Base-by-base conservation (phyloP, 2,888 invertebrate species). In the Tineola bisselliella region DNA sequence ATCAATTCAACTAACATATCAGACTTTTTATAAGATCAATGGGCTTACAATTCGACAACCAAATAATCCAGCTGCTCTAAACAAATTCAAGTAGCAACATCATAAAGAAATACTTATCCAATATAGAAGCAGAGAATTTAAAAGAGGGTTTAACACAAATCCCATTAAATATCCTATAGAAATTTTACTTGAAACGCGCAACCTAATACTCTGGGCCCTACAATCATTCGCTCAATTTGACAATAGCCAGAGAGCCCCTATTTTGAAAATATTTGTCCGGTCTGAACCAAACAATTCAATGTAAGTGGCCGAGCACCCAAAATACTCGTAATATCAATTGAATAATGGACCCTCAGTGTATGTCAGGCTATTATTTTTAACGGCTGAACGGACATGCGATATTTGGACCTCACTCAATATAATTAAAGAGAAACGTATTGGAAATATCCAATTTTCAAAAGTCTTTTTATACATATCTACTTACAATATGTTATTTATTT, bases 151-250 rank as follows among this genome's bases (percentile, higher is more conserved):
- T 54, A 54, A 54, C 58, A 33, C 58, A 58, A 58, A 58, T 58
- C 58, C 58, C 58, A 58, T 58, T 52, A 61, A 61, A 33, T 44
- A 25, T 48, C 15, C 54, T 54, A 19, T 54, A 54, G 54, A 54
- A 54, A 17, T 48, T 13, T 38, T 48, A 13, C 48, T 25, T 12
- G 25, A 54, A 54, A 48, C 48, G 48, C 54, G 54, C 54, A 54
- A 54, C 54, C 19, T 2, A 25, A 25, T 12, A 18, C 38, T 10
- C 33, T 4, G 31, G 38, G 6, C 58, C 25, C n/a, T 30, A 68
- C 74, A 78, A 81, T 83, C 80, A 80, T 76, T 70, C 81, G 83
- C 81, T 82, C 86, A 84, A 84, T 86, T 86, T 83, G 79, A 84
- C 82, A 84, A 84, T 80, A 65, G 73, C 69, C 63, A 54, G 72